Evolutionary conservation across 2,888 invertebrate species (phyloP), one percentile per base, ranked within the genome.

Genomic region (Malacosoma neustria): DNA sequence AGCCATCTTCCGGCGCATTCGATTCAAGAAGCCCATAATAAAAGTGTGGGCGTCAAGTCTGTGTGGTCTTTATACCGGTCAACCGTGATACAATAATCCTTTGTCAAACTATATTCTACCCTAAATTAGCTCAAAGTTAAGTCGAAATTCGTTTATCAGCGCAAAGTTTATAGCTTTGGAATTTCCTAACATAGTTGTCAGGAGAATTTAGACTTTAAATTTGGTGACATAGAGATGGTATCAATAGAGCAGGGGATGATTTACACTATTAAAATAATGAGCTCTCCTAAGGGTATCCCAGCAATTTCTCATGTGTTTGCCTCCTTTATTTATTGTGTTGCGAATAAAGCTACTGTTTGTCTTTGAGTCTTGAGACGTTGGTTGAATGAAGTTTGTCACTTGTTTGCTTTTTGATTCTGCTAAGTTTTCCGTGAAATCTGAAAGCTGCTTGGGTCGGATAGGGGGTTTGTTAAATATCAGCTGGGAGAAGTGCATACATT

Each of bases 201-300:
- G 13, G 30, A 32, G 38, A 71, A 54, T 49, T 41, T 47, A 35
- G 38, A 38, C 53, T 51, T 45, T 69, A 43, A 37, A 4, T 1
- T 0, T 1, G 3, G 3, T 2, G 3, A 0, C 1, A n/a, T 55
- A 65, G 29, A 43, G 64, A 48, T 41, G 34, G 12, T 39, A 64
- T 62, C 64, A 13, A 45, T 43, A 45, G 37, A 36, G 12, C 13
- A 22, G 34, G 30, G 39, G 48, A 51, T 58, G 61, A 60, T 72
- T 74, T 69, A 72, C 59, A 72, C 72, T 72, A 74, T 79, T 79
- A 77, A 76, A 80, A 77, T 82, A 79, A 80, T 79, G 77, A 75
- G 73, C 61, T 55, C 68, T 73, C 73, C 72, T 72, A 61, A 72
- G 74, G 75, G 74, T 73, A 72, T 68, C 70, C 69, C 61, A 54